Evolutionary conservation across 2,113 vertebrate species (phyloP).

Genomic region (Tichodroma muraria): DNA sequence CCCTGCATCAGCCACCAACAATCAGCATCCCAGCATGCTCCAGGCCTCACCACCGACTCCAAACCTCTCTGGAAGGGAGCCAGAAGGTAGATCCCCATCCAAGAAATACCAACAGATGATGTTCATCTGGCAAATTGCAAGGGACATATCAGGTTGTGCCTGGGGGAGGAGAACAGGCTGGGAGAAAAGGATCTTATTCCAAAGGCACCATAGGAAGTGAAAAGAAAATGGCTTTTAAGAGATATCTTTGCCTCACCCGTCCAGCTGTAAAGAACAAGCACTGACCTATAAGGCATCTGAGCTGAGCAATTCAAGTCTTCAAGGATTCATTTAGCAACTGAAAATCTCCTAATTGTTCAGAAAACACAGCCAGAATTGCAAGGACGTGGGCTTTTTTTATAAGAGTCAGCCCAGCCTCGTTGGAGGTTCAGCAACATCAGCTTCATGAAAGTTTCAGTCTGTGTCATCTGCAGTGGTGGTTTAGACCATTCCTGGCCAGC

Average conservation of each 20-base stretch:
- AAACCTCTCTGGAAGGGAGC: neutral
- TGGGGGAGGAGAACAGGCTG: neutral
- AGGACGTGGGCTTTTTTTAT: neutral
- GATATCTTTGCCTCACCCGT: neutral
- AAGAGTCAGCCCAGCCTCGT: neutral
- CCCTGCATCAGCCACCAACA: neutral
- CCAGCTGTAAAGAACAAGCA: neutral
- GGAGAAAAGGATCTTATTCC: slow-evolving; percentile 24
- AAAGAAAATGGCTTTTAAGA: slow-evolving; percentile 38
- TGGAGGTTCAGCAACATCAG: neutral
- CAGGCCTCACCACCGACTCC: neutral
- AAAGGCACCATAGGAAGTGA: neutral
- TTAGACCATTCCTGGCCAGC: neutral
- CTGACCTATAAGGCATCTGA: slow-evolving; percentile 1
- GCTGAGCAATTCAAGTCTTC: neutral
- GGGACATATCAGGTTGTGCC: slow-evolving; percentile 27
- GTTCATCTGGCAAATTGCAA: slow-evolving; percentile 10
- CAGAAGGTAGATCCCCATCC: slow-evolving; percentile 1
- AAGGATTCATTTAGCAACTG: neutral
- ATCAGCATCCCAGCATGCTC: neutral
- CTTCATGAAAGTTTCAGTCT: neutral
- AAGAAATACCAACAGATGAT: slow-evolving; percentile 29
- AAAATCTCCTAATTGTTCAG: slow-evolving; percentile 26
- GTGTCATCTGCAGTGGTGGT: neutral
- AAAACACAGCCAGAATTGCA: neutral